phyloP scores from a whole-genome alignment of 2,113 vertebrate genomes.

The Spilogale gracilis region DNA sequence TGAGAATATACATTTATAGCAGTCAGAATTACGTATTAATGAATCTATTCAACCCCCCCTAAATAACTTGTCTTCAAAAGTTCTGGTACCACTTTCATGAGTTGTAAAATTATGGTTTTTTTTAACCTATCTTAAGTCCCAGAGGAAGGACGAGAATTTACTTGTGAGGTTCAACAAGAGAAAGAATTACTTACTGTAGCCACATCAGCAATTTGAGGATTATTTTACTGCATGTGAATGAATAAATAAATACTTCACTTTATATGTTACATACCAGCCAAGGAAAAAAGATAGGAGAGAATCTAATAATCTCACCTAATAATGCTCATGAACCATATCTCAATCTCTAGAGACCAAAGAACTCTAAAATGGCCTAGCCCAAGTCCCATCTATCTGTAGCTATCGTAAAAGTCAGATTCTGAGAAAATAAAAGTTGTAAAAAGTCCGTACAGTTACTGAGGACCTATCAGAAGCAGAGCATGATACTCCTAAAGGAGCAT shows the following conservation, averaged over 20 bases:
- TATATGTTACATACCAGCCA: not conserved
- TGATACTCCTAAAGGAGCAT: not conserved
- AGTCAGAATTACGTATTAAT: constrained; percentile 4
- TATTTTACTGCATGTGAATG: not conserved
- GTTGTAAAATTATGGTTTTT: constrained; percentile 29
- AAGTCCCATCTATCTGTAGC: not conserved
- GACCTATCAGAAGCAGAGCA: not conserved
- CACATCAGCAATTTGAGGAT: not conserved
- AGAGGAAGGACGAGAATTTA: constrained; percentile 50
- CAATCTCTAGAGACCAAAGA: not conserved
- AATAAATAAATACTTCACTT: constrained; percentile 30
- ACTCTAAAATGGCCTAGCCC: constrained; percentile 19
- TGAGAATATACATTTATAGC: not conserved
- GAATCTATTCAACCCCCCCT: not conserved
- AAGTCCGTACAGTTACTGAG: not conserved
- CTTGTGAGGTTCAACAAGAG: not conserved
- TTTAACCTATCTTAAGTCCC: not conserved
- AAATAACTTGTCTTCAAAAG: not conserved
- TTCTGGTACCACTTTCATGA: constrained; percentile 43
- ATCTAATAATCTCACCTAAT: constrained; percentile 29
- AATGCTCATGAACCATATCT: not conserved
- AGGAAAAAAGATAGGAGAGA: constrained; percentile 11
- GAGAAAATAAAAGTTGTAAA: not conserved
- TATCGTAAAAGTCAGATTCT: constrained; percentile 17
- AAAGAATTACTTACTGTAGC: constrained; percentile 9